Evolutionary conservation across 2,797 vertebrate genomes (phyloP).

Genomic region (Ammospiza maritima): DNA sequence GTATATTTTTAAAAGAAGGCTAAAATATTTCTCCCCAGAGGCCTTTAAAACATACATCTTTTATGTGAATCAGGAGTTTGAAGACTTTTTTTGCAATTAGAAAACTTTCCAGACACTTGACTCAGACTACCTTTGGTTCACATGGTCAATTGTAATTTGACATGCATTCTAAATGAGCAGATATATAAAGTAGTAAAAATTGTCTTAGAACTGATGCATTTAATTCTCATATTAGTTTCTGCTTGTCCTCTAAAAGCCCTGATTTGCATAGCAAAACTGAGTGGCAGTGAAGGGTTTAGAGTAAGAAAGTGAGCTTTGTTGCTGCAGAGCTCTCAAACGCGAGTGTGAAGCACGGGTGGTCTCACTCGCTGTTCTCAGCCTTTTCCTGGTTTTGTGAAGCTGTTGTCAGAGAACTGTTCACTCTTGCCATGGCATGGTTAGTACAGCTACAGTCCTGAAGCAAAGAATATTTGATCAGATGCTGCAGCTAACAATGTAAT

Average conservation of each 20-base stretch:
- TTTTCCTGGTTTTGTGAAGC: slow-evolving; percentile 9
- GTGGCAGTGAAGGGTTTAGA: slow-evolving; percentile 44
- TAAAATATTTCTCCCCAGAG: background rate
- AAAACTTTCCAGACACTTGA: background rate
- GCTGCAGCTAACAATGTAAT: background rate
- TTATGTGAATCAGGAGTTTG: background rate
- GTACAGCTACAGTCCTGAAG: background rate
- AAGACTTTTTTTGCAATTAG: background rate
- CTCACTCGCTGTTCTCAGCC: slow-evolving; percentile 50
- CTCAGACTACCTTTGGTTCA: background rate
- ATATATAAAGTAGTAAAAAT: background rate
- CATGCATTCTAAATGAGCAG: background rate
- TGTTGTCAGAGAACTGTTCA: slow-evolving; percentile 38
- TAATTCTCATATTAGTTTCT: slow-evolving; percentile 20
- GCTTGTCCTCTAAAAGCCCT: slow-evolving; percentile 9
- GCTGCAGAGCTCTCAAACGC: slow-evolving; percentile 41
- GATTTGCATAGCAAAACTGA: slow-evolving; percentile 68
- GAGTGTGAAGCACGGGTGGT: slow-evolving; percentile 55
- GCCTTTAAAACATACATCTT: background rate
- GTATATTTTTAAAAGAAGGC: background rate
- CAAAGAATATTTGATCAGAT: slow-evolving; percentile 5
- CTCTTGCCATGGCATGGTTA: background rate
- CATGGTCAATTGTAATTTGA: background rate
- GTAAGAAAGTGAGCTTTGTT: slow-evolving; percentile 62
- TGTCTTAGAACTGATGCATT: background rate